Percentiles rank a stretch among this genome's conserved stretches.
phyloP scores from a whole-genome alignment of 2,113 vertebrate genomes.

The Pelmatolapia mariae region DNA sequence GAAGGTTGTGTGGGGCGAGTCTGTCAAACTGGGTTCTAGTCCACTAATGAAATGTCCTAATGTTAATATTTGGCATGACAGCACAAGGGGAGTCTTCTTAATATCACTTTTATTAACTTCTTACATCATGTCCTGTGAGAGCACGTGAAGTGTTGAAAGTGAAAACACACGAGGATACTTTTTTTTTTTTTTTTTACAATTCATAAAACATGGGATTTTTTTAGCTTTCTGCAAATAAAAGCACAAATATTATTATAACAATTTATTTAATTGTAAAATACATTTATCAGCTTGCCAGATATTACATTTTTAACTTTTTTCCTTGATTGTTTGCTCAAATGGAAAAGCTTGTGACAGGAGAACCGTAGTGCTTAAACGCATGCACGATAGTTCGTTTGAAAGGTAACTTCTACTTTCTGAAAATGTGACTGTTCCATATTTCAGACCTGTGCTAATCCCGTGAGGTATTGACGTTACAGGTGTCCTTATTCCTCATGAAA shows the following conservation, averaged over 20 bases:
- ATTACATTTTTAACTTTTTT: neutral
- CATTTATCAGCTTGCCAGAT: accelerated
- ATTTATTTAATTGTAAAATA: neutral
- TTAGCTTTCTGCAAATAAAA: neutral
- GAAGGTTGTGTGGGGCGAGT: neutral
- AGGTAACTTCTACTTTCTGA: neutral
- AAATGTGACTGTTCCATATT: neutral
- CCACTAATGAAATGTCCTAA: neutral
- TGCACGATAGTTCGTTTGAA: neutral
- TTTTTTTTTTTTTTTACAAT: neutral
- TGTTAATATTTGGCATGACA: neutral
- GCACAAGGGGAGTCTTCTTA: neutral
- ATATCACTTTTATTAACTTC: neutral
- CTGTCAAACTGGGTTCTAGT: neutral
- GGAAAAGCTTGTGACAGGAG: neutral
- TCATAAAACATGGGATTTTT: neutral
- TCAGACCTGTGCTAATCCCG: neutral
- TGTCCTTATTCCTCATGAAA: neutral
- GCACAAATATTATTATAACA: accelerated
- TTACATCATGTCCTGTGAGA: neutral
- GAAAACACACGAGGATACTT: accelerated
- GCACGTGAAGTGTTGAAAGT: neutral
- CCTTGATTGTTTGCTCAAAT: accelerated
- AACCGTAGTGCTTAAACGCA: accelerated
- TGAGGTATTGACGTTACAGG: neutral